A percentile compares a stretch with the other conserved stretches of the same genome.
Conservation (phyloP, 2,797 vertebrate genomes). For the Rhodeus uyekii region DNA sequence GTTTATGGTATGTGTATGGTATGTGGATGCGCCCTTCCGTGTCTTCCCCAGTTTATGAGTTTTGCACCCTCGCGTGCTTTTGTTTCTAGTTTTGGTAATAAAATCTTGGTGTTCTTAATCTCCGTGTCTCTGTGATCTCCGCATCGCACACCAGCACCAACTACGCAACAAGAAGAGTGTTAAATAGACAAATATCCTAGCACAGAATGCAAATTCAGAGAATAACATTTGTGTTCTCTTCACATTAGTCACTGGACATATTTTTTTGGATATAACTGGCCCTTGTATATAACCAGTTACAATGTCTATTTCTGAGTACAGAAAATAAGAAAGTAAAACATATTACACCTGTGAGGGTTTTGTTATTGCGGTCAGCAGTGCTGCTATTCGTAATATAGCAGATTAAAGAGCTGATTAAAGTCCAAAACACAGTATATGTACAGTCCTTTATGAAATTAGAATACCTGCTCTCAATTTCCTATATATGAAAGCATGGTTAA, state of each 20-base stretch:
- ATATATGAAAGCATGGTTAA: slow-evolving; percentile 54
- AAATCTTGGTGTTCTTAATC: no score
- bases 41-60: no score
- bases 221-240: not conserved
- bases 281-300: not conserved
- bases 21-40: no score
- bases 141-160: no score
- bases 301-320: not conserved
- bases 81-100: no score
- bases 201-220: not conserved
- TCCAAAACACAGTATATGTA: slow-evolving; percentile 55
- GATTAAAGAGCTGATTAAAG: slow-evolving; percentile 41
- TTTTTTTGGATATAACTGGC: slow-evolving; percentile 43
- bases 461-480: slow-evolving; percentile 54
- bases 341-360: slow-evolving; percentile 24
- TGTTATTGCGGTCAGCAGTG: slow-evolving; percentile 48
- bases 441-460: slow-evolving; percentile 62
- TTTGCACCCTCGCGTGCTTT: no score
- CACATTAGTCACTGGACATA: slow-evolving; percentile 18
- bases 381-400: slow-evolving; percentile 53
- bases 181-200: not conserved
- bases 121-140: no score
- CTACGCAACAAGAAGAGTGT: no score
- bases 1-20: no score
- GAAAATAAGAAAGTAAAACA: not conserved